Evolutionary conservation across 2,797 vertebrate genomes (phyloP), one percentile per base, ranked within the genome.

Genomic region (Synaphobranchus kaupii): DNA sequence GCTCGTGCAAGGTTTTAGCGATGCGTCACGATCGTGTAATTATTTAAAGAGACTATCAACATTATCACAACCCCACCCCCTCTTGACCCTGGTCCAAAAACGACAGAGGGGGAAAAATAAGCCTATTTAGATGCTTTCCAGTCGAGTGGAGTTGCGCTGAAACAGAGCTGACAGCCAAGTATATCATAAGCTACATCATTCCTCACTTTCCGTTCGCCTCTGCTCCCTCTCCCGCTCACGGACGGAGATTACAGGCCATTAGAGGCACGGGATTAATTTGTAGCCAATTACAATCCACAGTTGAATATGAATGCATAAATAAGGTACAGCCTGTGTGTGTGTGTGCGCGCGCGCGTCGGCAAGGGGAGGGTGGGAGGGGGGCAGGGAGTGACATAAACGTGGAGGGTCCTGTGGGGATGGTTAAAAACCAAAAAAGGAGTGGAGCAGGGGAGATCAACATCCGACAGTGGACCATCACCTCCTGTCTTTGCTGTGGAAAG

Each of bases 211-310:
- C 78, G 86, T 88, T 89, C 88, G 90, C 89, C 92, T 93, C 83
- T 87, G 92, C 88, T 86, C 92, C 88, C 90, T 88, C 91, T 89
- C 91, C 91, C 90, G 86, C 93, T 89, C 90, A 84, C 93, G 89
- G 90, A 93, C 93, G 89, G 92, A 95, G 95, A 97, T 96, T 95
- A 95, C 95, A 94, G 96, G 92, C 96, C 94, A 95, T 96, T 96
- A 96, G 93, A 93, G 94, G 93, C 95, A 93, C 95, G 95, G 96
- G 95, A 96, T 97, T 97, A 95, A 97, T 97, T 97, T 97, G 97
- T 96, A 97, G 95, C 95, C 96, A 96, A 97, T 97, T 97, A 96
- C 95, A 93, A 92, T n/a, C 91, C 92, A 86, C 84, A 93, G 94
- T 90, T 94, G 95, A 96, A 96, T 96, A 95, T 95, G 94, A 94